phyloP scores from a whole-genome alignment of 1,140 invertebrate species.

The Drosophila triauraria region DNA sequence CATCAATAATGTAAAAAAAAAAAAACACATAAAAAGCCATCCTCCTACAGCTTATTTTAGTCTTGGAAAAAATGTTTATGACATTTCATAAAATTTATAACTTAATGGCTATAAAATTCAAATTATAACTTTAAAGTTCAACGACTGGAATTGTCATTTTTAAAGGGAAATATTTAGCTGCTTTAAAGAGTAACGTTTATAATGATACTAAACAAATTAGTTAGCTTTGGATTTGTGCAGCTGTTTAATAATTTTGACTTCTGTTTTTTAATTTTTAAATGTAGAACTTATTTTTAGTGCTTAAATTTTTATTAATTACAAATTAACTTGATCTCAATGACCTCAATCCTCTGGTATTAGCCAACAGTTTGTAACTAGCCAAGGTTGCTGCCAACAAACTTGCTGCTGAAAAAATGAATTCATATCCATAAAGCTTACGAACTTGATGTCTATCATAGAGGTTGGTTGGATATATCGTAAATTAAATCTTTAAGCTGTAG shows the following conservation, averaged over 20 bases:
- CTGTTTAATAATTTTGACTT: neutral
- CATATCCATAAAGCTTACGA: neutral
- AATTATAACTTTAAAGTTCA: neutral
- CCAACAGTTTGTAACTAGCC: neutral
- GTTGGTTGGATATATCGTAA: neutral
- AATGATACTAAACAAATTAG: no score
- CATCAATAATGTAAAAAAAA: neutral
- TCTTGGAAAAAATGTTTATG: neutral
- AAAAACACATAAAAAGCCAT: no score
- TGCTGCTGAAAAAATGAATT: neutral
- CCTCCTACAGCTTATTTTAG: no score
- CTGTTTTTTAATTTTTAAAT: neutral
- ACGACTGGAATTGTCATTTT: conserved; percentile 3
- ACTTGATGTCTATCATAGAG: neutral
- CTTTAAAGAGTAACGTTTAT: neutral
- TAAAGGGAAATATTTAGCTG: neutral
- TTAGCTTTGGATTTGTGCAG: no score
- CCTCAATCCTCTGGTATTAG: neutral
- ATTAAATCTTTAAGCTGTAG: neutral
- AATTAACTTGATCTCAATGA: conserved; percentile 8
- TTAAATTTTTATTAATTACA: no score
- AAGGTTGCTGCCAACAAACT: neutral
- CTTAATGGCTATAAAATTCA: neutral
- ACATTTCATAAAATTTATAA: neutral
- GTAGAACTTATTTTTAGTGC: no score